These are phyloP conservation scores for Zelostemma sp. DNA, from an alignment of 1,140 invertebrate genomes.

Conservation along the genomic window DNA sequence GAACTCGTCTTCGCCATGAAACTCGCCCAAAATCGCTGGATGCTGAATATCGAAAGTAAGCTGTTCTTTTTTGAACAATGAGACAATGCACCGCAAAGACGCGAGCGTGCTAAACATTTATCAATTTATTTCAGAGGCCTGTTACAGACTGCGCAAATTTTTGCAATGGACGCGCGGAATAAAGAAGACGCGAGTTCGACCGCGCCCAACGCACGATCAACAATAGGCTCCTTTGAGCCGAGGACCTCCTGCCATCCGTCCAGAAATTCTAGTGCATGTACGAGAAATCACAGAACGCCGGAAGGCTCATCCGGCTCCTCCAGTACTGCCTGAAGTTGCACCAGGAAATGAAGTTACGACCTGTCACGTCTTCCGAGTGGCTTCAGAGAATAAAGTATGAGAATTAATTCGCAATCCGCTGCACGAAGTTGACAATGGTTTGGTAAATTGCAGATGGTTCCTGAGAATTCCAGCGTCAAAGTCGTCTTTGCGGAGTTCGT, in stretches of 20 bases:
- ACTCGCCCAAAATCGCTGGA: conserved; percentile 92
- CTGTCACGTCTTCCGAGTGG: conserved; percentile 70
- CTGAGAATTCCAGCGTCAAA: conserved; percentile 59
- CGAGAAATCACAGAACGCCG: conserved; percentile 75
- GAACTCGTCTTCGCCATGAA: conserved; percentile 94
- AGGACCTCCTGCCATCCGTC: conserved; percentile 72
- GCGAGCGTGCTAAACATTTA: too few relatives aligned
- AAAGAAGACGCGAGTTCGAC: conserved; percentile 78
- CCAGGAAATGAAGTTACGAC: conserved; percentile 70
- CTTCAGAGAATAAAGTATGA: conserved; percentile 74
- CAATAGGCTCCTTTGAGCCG: conserved; percentile 67
- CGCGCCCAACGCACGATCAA: conserved; percentile 67
- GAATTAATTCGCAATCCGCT: background rate
- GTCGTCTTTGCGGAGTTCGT: conserved; percentile 53
- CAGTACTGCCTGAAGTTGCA: conserved; percentile 74
- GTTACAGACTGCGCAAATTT: conserved; percentile 93
- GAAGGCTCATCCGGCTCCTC: conserved; percentile 77
- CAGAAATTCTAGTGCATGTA: conserved; percentile 84
- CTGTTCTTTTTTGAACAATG: too few relatives aligned
- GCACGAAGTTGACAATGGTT: too few relatives aligned
- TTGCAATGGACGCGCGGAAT: conserved; percentile 91
- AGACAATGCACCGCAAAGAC: too few relatives aligned
- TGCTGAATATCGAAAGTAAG: conserved; percentile 93
- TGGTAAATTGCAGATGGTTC: conserved; percentile 51
- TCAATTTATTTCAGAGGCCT: conserved; percentile 79